These are phyloP conservation scores for Scortum barcoo DNA, from an alignment of 2,113 vertebrate genomes.

Conservation along the genomic window DNA sequence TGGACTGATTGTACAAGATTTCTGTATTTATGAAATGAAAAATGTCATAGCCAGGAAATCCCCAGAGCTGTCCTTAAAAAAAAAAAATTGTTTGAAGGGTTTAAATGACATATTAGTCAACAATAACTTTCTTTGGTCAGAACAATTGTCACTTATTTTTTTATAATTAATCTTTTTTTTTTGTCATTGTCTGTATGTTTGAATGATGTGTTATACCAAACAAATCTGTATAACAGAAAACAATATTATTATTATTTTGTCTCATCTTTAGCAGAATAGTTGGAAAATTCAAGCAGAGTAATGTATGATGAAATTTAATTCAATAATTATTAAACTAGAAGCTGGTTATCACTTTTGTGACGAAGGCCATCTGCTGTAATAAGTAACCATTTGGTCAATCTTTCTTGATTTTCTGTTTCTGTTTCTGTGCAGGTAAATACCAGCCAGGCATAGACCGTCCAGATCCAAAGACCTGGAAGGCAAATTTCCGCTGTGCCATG, in stretches of 20 bases:
- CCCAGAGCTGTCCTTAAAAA: no score
- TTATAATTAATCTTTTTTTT: no score
- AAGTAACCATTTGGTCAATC: not conserved
- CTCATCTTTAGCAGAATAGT: not conserved
- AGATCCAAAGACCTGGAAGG: conserved; percentile 99
- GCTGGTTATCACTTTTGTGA: not conserved
- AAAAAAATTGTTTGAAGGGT: no score
- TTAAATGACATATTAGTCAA: not conserved
- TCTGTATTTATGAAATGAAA: no score
- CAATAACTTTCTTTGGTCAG: not conserved
- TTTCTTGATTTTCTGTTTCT: not conserved
- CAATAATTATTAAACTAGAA: not conserved
- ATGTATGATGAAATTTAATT: not conserved
- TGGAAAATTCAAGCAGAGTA: not conserved
- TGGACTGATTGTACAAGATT: not conserved
- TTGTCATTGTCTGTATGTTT: no score
- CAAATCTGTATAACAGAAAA: not conserved
- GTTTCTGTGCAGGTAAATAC: conserved; percentile 87
- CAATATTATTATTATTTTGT: not conserved
- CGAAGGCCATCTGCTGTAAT: not conserved
- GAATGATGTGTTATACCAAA: not conserved
- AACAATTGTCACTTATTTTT: no score
- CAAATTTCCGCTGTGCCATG: conserved; percentile 99
- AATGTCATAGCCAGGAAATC: no score
- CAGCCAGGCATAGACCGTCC: conserved; percentile 89